Percentiles rank a stretch among this genome's conserved stretches.
Conservation (phyloP, 2,797 vertebrate species). For the Crenichthys baileyi region DNA sequence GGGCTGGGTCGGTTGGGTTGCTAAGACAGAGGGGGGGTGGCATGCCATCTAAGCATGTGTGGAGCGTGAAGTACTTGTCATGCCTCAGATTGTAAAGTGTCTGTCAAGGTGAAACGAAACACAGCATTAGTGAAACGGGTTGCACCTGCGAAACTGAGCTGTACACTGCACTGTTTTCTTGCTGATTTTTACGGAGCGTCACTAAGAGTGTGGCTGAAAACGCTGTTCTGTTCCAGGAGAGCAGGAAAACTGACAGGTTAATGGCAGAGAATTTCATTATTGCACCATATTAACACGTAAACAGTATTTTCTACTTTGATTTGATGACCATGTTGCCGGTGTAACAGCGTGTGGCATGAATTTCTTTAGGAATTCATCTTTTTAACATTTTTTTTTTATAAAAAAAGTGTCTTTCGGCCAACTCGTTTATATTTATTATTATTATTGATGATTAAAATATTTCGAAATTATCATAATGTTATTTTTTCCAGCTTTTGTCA, state of each 20-base stretch:
- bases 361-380: too few species aligned
- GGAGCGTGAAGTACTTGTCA: slow-evolving; percentile 63
- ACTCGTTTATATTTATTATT: too few species aligned
- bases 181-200: slow-evolving; percentile 35
- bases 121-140: slow-evolving; percentile 48
- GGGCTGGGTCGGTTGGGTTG: slow-evolving; percentile 5
- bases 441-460: too few species aligned
- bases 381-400: too few species aligned
- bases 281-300: neutral
- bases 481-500: neutral
- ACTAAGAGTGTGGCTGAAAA: slow-evolving; percentile 24
- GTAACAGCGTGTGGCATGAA: too few species aligned
- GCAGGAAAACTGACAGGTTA: slow-evolving; percentile 5
- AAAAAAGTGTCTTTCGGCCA: too few species aligned
- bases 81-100: slow-evolving; percentile 71
- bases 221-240: slow-evolving; percentile 21
- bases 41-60: slow-evolving; percentile 52
- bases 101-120: slow-evolving; percentile 71
- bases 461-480: too few species aligned
- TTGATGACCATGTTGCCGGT: too few species aligned
- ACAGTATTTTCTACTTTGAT: neutral
- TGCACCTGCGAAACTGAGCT: slow-evolving; percentile 58
- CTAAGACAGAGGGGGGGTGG: slow-evolving; percentile 58
- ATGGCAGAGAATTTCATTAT: neutral
- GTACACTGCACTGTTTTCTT: slow-evolving; percentile 25